Conservation (phyloP, 2,888 invertebrate species). For the Eupithecia tripunctaria region DNA sequence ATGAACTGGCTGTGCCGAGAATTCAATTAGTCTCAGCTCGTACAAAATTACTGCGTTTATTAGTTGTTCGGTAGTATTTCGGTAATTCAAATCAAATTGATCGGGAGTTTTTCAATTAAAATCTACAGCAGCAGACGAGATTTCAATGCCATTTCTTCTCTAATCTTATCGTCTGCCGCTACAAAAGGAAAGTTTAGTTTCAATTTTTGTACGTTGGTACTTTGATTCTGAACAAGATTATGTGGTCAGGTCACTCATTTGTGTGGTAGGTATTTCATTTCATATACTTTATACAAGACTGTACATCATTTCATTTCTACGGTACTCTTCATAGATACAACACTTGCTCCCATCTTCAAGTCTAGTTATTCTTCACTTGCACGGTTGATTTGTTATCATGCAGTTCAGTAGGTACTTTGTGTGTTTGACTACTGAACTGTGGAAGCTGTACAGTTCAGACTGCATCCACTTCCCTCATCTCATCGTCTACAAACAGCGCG, state of each 20-base stretch:
- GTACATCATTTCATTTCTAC: not conserved
- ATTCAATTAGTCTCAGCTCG: conserved; percentile 2
- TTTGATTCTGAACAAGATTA: conserved; percentile 1
- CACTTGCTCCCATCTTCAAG: not conserved
- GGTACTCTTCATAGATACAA: not conserved
- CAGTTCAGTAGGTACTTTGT: not conserved
- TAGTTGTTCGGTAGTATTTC: conserved; percentile 1
- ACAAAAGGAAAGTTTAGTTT: not conserved
- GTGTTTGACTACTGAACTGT: not conserved
- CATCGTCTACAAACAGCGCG: conserved; percentile 56
- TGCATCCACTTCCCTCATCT: conserved; percentile 24
- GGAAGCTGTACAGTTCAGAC: conserved; percentile 18
- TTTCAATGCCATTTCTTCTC: not conserved
- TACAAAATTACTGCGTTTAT: not conserved
- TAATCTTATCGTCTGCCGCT: not conserved
- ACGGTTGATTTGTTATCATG: not conserved
- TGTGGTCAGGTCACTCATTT: not conserved
- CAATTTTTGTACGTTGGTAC: not conserved
- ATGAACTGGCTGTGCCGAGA: not conserved
- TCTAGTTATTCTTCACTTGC: not conserved
- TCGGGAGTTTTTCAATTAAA: not conserved
- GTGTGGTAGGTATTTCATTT: not conserved
- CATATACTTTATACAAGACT: not conserved
- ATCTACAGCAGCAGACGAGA: not conserved
- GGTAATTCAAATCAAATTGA: not conserved